phyloP scores from a whole-genome alignment of 1,140 invertebrate genomes.

The Carcinoscorpius rotundicauda region DNA sequence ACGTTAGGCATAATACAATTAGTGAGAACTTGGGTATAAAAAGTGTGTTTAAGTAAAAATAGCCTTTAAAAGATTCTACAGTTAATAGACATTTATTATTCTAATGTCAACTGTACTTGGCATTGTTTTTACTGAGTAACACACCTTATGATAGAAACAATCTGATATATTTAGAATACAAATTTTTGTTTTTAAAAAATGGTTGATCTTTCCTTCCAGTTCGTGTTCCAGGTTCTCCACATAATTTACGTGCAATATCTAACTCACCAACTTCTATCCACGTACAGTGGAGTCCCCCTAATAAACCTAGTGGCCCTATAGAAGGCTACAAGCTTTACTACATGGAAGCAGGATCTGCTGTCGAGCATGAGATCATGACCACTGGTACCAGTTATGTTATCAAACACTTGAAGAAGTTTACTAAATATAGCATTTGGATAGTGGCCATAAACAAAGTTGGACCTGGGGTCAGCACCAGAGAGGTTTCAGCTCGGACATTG shows the following conservation, averaged over 20 bases:
- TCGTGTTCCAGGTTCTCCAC: conserved; percentile 60
- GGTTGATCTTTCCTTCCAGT: conserved; percentile 33
- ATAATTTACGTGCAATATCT: conserved; percentile 51
- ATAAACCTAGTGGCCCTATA: conserved; percentile 32
- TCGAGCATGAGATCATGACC: conserved; percentile 43
- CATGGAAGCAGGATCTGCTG: conserved; percentile 37
- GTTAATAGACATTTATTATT: neutral
- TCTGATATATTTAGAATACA: neutral
- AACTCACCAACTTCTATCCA: conserved; percentile 52
- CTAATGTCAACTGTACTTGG: neutral
- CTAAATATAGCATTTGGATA: conserved; percentile 67
- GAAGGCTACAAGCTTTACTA: conserved; percentile 65
- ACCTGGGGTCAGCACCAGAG: conserved; percentile 59
- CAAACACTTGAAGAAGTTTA: conserved; percentile 53
- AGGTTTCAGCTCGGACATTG: conserved; percentile 60
- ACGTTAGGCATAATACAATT: no score
- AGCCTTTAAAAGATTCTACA: neutral
- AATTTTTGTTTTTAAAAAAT: neutral
- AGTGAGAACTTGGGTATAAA: no score
- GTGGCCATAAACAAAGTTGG: conserved; percentile 68
- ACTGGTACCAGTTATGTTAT: conserved; percentile 47
- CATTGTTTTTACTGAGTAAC: neutral
- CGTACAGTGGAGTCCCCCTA: conserved; percentile 59
- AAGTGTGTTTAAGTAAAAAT: neutral
- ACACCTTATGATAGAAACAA: neutral